Conservation (phyloP, 2,888 invertebrate genomes). For the Catocala sponsa region DNA sequence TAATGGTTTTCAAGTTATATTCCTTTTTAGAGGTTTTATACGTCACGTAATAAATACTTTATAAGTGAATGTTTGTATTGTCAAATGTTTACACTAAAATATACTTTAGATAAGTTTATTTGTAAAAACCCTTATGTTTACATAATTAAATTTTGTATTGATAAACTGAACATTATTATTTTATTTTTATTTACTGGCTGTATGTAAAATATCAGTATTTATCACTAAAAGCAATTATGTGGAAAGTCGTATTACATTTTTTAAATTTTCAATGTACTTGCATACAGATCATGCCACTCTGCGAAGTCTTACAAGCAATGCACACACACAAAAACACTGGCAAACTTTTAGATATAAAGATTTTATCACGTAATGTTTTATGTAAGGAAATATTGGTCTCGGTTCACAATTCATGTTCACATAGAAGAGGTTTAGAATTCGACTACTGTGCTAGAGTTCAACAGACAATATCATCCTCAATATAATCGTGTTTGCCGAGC, state of each 20-base stretch:
- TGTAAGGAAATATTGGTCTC: conserved; percentile 19
- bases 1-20: conserved; percentile 32
- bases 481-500: conserved; percentile 49
- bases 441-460: conserved; percentile 40
- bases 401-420: no score
- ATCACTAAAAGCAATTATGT: no score
- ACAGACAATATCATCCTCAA: conserved; percentile 49
- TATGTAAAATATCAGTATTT: no score
- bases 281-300: conserved; percentile 19
- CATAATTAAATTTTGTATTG: no score
- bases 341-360: conserved; percentile 22
- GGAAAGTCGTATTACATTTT: no score
- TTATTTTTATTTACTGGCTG: no score
- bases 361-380: conserved; percentile 18
- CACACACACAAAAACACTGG: conserved; percentile 37
- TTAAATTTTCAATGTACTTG: neutral
- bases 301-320: conserved; percentile 32
- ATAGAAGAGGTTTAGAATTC: conserved; percentile 9
- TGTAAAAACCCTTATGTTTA: no score
- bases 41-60: conserved; percentile 21
- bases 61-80: no score
- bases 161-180: no score
- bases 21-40: conserved; percentile 37
- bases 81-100: no score
- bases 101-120: no score